Percentiles rank a stretch among this genome's conserved stretches.
These are phyloP conservation scores for Nomada fucata DNA, from an alignment of 2,888 invertebrate species.

Conservation along the genomic window DNA sequence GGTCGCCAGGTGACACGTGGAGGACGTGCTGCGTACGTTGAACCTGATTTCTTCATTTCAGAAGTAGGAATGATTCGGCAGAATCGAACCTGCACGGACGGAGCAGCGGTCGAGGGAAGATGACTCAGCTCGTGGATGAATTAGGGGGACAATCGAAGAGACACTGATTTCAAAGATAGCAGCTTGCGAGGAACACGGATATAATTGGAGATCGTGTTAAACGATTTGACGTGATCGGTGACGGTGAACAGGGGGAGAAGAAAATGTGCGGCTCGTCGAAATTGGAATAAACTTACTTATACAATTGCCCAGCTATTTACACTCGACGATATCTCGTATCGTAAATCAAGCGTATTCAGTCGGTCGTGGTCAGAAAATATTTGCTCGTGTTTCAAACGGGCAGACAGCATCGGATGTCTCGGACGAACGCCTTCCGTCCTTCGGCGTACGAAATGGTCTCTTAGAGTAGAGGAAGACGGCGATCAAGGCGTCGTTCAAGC, in stretches of 20 bases:
- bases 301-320: background rate
- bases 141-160: conserved; percentile 10
- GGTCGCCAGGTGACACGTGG: conserved; percentile 61
- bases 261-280: no score
- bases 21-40: conserved; percentile 47
- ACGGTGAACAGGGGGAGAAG: no score
- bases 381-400: conserved; percentile 20
- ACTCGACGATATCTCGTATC: background rate
- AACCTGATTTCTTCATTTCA: conserved; percentile 68
- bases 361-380: conserved; percentile 6
- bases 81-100: conserved; percentile 41
- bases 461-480: conserved; percentile 79
- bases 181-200: background rate
- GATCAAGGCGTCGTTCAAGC: conserved; percentile 79
- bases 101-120: conserved; percentile 14
- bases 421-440: conserved; percentile 43
- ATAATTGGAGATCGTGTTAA: background rate
- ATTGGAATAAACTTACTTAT: no score
- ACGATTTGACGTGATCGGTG: background rate
- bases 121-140: conserved; percentile 51
- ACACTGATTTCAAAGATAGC: conserved; percentile 8
- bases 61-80: conserved; percentile 71
- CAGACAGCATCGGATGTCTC: conserved; percentile 39
- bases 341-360: background rate
- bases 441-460: conserved; percentile 63